phyloP scores from a whole-genome alignment of 2,797 vertebrate genomes.

The Peromyscus nudipes region DNA sequence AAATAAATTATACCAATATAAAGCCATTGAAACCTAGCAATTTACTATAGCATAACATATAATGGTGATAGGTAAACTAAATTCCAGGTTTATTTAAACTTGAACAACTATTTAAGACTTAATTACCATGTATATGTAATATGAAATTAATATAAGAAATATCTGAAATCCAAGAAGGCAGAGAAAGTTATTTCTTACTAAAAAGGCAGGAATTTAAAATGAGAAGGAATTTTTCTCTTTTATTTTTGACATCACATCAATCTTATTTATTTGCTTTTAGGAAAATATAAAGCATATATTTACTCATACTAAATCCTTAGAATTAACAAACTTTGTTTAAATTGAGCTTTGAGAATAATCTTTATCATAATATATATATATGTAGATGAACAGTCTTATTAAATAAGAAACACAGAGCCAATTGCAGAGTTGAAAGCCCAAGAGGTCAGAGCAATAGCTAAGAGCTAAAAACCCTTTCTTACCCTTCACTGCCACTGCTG shows the following conservation, averaged over 20 bases:
- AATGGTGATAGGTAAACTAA: neutral
- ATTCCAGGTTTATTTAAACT: neutral
- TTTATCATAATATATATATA: neutral
- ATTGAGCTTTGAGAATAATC: neutral
- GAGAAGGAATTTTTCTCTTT: neutral
- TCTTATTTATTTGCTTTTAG: neutral
- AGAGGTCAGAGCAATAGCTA: too few relatives aligned
- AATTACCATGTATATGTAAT: neutral
- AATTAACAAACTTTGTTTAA: neutral
- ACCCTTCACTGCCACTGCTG: too few relatives aligned
- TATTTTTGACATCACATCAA: neutral
- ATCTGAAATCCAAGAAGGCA: neutral
- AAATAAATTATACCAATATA: neutral
- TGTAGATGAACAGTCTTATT: too few relatives aligned
- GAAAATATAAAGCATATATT: neutral
- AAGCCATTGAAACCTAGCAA: neutral
- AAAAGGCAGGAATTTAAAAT: slow-evolving; percentile 20
- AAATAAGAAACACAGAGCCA: too few relatives aligned
- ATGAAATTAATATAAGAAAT: neutral
- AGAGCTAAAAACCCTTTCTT: too few relatives aligned
- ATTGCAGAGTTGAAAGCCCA: too few relatives aligned
- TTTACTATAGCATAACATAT: neutral
- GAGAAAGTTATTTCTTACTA: neutral
- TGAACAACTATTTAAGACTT: neutral
- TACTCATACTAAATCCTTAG: neutral